Evolutionary conservation across 2,113 vertebrate species (phyloP).

Genomic region (Mustela lutreola): DNA sequence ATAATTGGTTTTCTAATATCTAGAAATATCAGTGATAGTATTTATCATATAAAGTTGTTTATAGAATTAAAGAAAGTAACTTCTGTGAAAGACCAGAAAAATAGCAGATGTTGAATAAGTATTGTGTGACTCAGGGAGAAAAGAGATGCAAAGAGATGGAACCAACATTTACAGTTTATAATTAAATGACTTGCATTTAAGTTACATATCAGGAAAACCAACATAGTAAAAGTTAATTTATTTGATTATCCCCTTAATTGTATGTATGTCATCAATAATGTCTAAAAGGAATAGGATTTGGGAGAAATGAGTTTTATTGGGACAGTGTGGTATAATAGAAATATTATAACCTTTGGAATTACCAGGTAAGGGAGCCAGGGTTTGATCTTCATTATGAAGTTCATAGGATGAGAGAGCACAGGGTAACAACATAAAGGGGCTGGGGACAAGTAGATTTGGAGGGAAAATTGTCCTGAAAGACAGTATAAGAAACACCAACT

Average conservation of each 20-base stretch:
- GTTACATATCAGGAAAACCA: not conserved
- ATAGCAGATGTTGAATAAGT: not conserved
- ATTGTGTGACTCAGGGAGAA: not conserved
- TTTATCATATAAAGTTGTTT: not conserved
- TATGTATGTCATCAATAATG: not conserved
- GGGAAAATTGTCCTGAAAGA: not conserved
- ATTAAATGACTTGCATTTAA: not conserved
- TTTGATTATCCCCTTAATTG: not conserved
- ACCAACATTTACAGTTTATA: not conserved
- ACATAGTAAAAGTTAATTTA: not conserved
- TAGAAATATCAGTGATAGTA: not conserved
- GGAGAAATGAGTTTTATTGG: not conserved
- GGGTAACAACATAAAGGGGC: not conserved
- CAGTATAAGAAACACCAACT: not conserved
- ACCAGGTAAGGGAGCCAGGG: not conserved
- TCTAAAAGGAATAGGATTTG: not conserved
- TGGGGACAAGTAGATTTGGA: not conserved
- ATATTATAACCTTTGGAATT: not conserved
- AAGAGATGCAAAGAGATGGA: not conserved
- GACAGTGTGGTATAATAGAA: not conserved
- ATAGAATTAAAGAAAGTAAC: not conserved
- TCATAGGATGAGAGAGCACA: not conserved
- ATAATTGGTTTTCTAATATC: not conserved
- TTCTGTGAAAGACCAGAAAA: not conserved
- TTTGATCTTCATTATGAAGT: not conserved